Evolutionary conservation across 2,888 invertebrate species (phyloP).

Genomic region (Nudaria mundana): DNA sequence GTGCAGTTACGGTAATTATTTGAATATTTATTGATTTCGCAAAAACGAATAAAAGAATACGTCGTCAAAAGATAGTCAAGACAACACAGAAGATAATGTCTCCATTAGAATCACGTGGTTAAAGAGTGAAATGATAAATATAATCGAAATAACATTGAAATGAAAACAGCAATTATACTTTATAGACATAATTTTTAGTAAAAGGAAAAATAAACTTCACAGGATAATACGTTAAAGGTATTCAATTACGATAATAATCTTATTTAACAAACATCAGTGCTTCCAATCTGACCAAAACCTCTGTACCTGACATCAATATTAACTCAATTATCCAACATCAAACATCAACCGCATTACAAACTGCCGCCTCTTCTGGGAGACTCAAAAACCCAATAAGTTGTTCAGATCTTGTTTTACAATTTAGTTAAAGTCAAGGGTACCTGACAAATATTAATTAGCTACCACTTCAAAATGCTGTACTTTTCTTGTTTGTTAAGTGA

Average conservation of each 20-base stretch:
- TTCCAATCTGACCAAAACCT: not conserved
- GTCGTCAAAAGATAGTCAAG: too few relatives aligned
- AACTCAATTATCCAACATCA: slow-evolving; percentile 27
- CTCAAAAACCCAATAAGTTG: slow-evolving; percentile 19
- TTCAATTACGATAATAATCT: not conserved
- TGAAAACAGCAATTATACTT: too few relatives aligned
- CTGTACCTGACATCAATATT: slow-evolving; percentile 15
- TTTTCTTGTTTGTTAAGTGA: slow-evolving; percentile 19
- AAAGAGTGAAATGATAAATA: too few relatives aligned
- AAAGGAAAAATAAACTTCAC: too few relatives aligned
- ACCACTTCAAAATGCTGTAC: slow-evolving; percentile 14
- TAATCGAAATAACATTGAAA: too few relatives aligned
- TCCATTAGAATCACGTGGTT: too few relatives aligned
- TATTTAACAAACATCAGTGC: not conserved
- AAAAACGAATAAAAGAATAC: too few relatives aligned
- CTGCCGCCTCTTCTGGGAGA: slow-evolving; percentile 23
- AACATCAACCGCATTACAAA: slow-evolving; percentile 22
- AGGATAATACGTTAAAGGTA: too few relatives aligned
- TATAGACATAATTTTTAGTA: too few relatives aligned
- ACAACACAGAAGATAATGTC: too few relatives aligned
- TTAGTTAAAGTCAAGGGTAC: slow-evolving; percentile 20
- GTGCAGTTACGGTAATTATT: too few relatives aligned
- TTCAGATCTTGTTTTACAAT: slow-evolving; percentile 4
- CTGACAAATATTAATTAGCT: slow-evolving; percentile 32
- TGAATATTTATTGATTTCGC: too few relatives aligned